A percentile compares a stretch with the other conserved stretches of the same genome.
phyloP scores from a whole-genome alignment of 2,797 vertebrate genomes.

The Pampus argenteus region DNA sequence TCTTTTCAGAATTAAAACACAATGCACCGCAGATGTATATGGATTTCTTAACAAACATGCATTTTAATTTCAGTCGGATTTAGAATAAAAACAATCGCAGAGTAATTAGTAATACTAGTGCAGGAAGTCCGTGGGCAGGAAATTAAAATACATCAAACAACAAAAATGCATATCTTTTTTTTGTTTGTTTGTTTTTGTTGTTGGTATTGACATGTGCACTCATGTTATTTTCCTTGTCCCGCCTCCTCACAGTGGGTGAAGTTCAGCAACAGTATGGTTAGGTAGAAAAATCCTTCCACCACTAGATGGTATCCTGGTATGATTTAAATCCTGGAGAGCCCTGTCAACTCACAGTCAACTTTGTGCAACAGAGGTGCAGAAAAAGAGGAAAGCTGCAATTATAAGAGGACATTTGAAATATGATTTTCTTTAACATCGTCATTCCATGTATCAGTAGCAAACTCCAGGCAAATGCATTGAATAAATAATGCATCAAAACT shows the following conservation, averaged over 20 bases:
- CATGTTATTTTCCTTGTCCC: neutral
- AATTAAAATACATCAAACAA: too few relatives aligned
- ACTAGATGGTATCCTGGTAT: slow-evolving; percentile 58
- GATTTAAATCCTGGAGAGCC: neutral
- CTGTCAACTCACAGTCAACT: neutral
- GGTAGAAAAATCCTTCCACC: slow-evolving; percentile 17
- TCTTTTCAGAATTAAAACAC: neutral
- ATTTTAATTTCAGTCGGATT: neutral
- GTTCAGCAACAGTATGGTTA: neutral
- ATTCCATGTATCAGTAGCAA: neutral
- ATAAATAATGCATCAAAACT: neutral
- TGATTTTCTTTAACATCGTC: neutral
- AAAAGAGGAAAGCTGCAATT: neutral
- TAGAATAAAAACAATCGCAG: neutral
- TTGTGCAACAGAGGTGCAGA: neutral
- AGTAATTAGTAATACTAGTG: too few relatives aligned
- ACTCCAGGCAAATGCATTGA: neutral
- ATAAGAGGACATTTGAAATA: neutral
- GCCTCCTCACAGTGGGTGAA: neutral
- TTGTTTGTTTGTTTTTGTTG: too few relatives aligned
- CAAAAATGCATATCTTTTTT: too few relatives aligned
- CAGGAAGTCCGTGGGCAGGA: too few relatives aligned
- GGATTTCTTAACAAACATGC: neutral
- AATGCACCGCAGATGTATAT: neutral
- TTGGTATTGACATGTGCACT: neutral